Conservation (phyloP, 2,888 invertebrate species). For the Eupithecia abbreviata region DNA sequence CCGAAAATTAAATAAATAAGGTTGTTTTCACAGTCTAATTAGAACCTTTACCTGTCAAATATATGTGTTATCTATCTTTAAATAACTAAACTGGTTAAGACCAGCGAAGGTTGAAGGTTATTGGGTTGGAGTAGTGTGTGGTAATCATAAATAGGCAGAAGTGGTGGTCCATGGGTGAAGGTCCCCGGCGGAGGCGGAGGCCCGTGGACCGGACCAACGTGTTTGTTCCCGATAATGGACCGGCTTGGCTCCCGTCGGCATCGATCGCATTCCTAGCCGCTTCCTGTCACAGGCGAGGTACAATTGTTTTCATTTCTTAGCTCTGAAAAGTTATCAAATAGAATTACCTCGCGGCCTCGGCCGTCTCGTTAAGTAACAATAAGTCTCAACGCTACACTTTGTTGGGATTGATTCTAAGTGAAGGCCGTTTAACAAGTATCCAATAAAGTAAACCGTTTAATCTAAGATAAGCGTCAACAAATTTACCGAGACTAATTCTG, state of each 20-base stretch:
- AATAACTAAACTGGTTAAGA: not conserved
- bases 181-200: constrained; percentile 6
- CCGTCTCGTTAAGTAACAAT: not conserved
- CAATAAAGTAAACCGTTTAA: not conserved
- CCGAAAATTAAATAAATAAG: too few species aligned
- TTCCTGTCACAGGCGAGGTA: not conserved
- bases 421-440: not conserved
- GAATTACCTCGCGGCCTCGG: not conserved
- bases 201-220: constrained; percentile 23
- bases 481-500: not conserved
- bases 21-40: not conserved
- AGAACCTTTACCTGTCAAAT: not conserved
- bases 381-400: not conserved
- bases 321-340: not conserved
- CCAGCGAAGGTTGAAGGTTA: not conserved
- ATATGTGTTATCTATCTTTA: too few species aligned
- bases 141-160: not conserved
- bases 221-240: constrained; percentile 36
- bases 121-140: not conserved
- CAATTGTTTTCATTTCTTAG: not conserved
- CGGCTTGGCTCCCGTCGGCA: constrained; percentile 22
- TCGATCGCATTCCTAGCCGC: constrained; percentile 25
- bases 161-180: not conserved
- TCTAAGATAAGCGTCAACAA: not conserved
- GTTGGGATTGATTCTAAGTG: not conserved